These are phyloP conservation scores for Eulacestoma nigropectus DNA, from an alignment of 2,113 vertebrate genomes.

Conservation along the genomic window DNA sequence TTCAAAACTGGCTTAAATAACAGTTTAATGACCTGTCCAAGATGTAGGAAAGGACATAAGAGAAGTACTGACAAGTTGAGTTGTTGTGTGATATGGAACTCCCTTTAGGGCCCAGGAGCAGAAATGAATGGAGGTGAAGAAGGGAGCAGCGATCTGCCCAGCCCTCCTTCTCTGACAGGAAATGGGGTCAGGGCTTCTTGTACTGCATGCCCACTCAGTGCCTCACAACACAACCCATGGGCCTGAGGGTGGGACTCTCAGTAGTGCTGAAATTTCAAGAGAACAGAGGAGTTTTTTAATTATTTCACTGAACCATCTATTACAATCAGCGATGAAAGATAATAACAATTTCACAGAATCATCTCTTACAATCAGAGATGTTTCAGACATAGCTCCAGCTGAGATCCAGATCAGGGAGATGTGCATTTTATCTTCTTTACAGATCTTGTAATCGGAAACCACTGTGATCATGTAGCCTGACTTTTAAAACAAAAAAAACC, in stretches of 20 bases:
- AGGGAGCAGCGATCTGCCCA: not conserved
- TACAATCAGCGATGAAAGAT: not conserved
- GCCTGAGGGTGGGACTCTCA: not conserved
- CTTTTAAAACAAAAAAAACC: not conserved
- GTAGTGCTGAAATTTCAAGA: not conserved
- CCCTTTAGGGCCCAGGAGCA: not conserved
- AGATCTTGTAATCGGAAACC: not conserved
- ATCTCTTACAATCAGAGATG: not conserved
- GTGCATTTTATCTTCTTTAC: not conserved
- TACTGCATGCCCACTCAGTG: not conserved
- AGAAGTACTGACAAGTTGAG: not conserved
- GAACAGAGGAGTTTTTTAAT: not conserved
- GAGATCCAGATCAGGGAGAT: not conserved
- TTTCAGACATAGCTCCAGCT: not conserved
- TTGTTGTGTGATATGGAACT: not conserved
- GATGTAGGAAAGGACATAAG: not conserved
- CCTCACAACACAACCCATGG: not conserved
- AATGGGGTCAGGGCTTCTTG: not conserved
- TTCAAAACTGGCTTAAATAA: not conserved
- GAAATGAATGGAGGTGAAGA: not conserved
- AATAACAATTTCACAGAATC: not conserved
- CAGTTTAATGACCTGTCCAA: not conserved
- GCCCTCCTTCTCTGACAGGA: not conserved
- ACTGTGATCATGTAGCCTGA: not conserved
- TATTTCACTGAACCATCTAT: not conserved